Base-by-base conservation (phyloP, 2,888 invertebrate species). In the Nomada ferruginata region DNA sequence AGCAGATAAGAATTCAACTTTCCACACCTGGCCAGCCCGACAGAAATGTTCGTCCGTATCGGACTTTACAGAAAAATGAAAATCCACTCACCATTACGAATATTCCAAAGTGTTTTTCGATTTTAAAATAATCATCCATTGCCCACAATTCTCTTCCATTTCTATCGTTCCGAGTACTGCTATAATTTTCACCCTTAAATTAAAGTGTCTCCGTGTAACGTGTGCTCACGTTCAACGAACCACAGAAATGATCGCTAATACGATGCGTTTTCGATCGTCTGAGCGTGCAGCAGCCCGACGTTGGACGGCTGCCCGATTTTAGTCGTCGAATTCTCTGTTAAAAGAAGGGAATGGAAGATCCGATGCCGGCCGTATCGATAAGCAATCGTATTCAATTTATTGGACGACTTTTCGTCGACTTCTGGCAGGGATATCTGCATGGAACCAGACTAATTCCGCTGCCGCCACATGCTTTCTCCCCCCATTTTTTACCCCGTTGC, bases 361-460 rank as follows among this genome's bases (percentile, higher is more conserved):
- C 11, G n/a, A 47, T 11, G 29, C 5, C 1, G 20, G 2, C 1
- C 47, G 47, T 26, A 63, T 70, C 76, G 82, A 85, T 73, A 76
- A 76, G 66, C 79, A 81, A 83, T 80, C 61, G 63, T 36, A 9
- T 68, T 74, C 63, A 72, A 85, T 86, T 82, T 78, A 66, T 84
- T 26, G 50, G 29, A 44, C 42, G 18, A 47, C 26, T 18, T 20
- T 47, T 55, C 64, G 42, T 13, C 53, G 29, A 60, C 57, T 66
- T 66, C 29, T 66, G 61, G 66, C 77, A 52, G 50, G 26, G 66
- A 70, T 81, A 23, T 68, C 70, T 10, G 50, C 59, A 20, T 44
- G 76, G 72, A n/a, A 2, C 61, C 65, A 29, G 52, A 72, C 77
- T 80, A 80, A 80, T 80, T 77, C 26, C 71, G 55, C 65, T 23